Percentiles rank a stretch among this genome's conserved stretches.
Evolutionary conservation across 2,113 vertebrate species (phyloP).

Genomic region (Oncorhynchus nerka): DNA sequence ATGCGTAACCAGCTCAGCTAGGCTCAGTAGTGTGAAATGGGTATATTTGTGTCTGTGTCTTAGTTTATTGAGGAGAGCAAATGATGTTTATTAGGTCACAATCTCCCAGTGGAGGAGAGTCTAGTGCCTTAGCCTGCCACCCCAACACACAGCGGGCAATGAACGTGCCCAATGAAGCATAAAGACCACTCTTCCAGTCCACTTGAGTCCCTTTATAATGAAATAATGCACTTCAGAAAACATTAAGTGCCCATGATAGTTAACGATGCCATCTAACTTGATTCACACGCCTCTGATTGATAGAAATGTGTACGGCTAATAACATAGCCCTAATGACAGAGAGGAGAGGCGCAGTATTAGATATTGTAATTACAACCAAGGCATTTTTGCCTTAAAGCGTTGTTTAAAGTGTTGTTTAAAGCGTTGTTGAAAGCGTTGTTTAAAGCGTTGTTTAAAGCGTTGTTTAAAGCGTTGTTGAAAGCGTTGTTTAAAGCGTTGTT

Average conservation of each 20-base stretch:
- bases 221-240: constrained; percentile 53
- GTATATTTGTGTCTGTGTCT: too few species aligned
- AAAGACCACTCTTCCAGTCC: constrained; percentile 28
- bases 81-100: background rate
- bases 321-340: background rate
- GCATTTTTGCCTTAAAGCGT: too few species aligned
- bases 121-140: constrained; percentile 12
- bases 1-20: too few species aligned
- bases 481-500: too few species aligned
- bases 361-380: background rate
- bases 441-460: too few species aligned
- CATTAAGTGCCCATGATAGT: constrained; percentile 45
- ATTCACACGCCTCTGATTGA: constrained; percentile 2
- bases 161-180: constrained; percentile 32
- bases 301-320: background rate
- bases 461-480: too few species aligned
- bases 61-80: background rate
- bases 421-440: too few species aligned
- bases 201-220: constrained; percentile 41
- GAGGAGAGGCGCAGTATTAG: background rate
- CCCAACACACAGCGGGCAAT: constrained; percentile 22
- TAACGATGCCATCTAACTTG: constrained; percentile 42
- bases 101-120: background rate
- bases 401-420: too few species aligned
- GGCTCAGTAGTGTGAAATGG: too few species aligned